Evolutionary conservation across 2,797 vertebrate species (phyloP).

Genomic region (Adrianichthys oophorus): DNA sequence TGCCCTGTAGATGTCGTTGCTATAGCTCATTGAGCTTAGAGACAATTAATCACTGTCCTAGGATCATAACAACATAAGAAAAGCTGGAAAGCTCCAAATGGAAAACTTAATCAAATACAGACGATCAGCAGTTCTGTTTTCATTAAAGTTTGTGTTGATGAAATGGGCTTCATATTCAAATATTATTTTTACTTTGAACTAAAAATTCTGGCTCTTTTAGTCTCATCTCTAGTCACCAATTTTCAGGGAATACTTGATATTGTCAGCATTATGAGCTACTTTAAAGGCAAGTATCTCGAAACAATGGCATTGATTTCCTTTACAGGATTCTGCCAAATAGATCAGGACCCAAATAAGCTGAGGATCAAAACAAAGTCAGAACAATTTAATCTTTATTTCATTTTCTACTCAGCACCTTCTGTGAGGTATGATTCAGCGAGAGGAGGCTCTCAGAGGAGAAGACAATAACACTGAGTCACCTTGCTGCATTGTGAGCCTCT

Average conservation of each 20-base stretch:
- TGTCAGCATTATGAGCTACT: constrained; percentile 19
- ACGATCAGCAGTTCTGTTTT: constrained; percentile 41
- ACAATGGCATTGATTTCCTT: constrained; percentile 40
- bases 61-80: constrained; percentile 24
- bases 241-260: constrained; percentile 2
- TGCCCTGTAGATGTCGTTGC: constrained; percentile 47
- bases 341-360: constrained; percentile 20
- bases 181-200: constrained; percentile 13
- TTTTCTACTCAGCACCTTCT: constrained; percentile 56
- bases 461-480: constrained; percentile 82
- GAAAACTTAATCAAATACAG: constrained; percentile 24
- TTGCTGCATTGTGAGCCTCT: constrained; percentile 80
- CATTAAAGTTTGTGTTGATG: constrained; percentile 34
- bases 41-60: constrained; percentile 53
- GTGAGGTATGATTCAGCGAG: constrained; percentile 65
- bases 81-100: constrained; percentile 20
- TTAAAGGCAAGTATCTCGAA: constrained; percentile 13
- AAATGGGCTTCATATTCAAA: constrained; percentile 26
- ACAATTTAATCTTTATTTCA: constrained; percentile 37
- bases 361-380: constrained; percentile 26
- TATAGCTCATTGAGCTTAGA: constrained; percentile 40
- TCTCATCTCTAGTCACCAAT: constrained; percentile 16
- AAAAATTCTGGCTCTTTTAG: constrained; percentile 6
- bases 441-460: constrained; percentile 68
- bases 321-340: constrained; percentile 20